Conservation (phyloP, 2,797 vertebrate genomes). For the Macrochelys suwanniensis region DNA sequence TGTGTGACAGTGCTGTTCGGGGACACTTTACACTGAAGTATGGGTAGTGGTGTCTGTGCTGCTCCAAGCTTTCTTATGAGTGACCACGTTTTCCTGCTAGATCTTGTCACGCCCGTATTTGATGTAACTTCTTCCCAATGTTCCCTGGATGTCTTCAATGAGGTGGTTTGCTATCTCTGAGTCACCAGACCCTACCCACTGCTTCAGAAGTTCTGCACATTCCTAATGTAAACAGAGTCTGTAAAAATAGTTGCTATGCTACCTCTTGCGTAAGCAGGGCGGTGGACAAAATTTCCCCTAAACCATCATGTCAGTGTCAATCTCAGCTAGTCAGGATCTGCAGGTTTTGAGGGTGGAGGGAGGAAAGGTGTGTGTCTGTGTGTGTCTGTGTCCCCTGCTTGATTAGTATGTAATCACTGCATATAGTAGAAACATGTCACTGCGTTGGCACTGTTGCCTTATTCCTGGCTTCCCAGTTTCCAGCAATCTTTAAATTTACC, state of each 20-base stretch:
- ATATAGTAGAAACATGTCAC: background rate
- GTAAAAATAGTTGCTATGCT: background rate
- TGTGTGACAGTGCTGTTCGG: background rate
- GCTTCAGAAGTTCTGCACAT: background rate
- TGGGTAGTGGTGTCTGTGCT: background rate
- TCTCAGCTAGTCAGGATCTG: constrained; percentile 25
- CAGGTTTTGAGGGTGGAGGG: constrained; percentile 18
- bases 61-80: background rate
- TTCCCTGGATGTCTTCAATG: background rate
- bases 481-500: constrained; percentile 28
- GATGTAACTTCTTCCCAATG: background rate
- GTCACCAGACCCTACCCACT: background rate
- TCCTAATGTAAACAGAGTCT: background rate
- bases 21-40: background rate
- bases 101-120: background rate
- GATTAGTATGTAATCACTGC: background rate
- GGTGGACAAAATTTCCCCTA: constrained; percentile 4
- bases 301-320: constrained; percentile 56
- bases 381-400: constrained; percentile 51
- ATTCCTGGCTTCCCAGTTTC: constrained; percentile 40
- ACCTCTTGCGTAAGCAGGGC: background rate
- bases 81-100: background rate
- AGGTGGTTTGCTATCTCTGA: background rate
- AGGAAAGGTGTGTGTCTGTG: background rate
- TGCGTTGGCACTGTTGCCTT: constrained; percentile 27